A percentile compares a stretch with the other conserved stretches of the same genome.
Conservation (phyloP, 2,888 invertebrate genomes). For the Phaedon cochleariae region DNA sequence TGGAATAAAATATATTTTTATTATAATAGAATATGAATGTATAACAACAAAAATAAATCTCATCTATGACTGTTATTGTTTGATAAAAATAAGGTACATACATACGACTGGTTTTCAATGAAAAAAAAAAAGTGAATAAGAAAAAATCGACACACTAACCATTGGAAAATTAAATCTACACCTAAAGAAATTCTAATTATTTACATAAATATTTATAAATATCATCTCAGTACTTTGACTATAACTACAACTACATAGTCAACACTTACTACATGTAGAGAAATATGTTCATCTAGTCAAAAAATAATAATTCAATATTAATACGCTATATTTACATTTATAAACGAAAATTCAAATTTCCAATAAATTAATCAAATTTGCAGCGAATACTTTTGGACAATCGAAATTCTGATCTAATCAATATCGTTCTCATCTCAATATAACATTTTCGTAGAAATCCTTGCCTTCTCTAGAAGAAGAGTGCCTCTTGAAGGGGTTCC, state of each 20-base stretch:
- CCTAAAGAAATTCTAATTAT: constrained; percentile 6
- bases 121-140: background rate
- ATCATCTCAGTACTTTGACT: constrained; percentile 38
- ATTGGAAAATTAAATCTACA: constrained; percentile 10
- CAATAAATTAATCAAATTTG: too few species aligned
- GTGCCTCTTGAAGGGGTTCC: constrained; percentile 79
- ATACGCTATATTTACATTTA: background rate
- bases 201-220: constrained; percentile 27
- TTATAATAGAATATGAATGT: constrained; percentile 14
- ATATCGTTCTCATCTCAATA: constrained; percentile 53
- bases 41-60: constrained; percentile 18
- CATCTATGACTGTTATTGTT: constrained; percentile 4
- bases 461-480: constrained; percentile 66
- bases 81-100: constrained; percentile 16
- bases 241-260: constrained; percentile 25
- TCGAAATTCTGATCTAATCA: background rate
- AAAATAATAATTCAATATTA: background rate
- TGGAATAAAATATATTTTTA: constrained; percentile 6
- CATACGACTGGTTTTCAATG: background rate
- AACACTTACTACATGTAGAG: background rate
- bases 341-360: too few species aligned
- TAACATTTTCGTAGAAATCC: constrained; percentile 61
- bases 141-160: background rate
- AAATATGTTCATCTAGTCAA: background rate
- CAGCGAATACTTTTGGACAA: background rate